Base-by-base conservation (phyloP, 1,140 invertebrate species). In the Caenorhabditis latens region DNA sequence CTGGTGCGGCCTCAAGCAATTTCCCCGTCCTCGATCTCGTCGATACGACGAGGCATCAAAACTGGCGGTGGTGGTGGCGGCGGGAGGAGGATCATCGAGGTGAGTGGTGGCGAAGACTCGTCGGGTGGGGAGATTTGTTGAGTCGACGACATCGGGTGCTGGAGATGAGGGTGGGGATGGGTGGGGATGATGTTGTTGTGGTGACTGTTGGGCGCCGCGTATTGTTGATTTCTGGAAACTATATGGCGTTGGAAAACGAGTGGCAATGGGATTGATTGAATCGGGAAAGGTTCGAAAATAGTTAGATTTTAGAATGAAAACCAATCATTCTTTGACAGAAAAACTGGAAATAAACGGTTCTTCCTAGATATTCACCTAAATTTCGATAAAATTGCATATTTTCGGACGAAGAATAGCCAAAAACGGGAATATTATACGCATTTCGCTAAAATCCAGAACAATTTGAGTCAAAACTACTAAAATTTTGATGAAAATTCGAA, bases 121-220 rank as follows among this genome's bases (percentile, higher is more conserved):
- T 79, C 71, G 9, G 71, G 71, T 9, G 71, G 71, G 4, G 71
- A 79, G 43, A 79, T 79, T 79, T 79, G 71, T 24, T 79, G 43
- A 7, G 71, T 79, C 46, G 71, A 79, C 40, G 71, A 79, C 14
- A 79, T 71, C 65, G 19, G 11, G 4, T 46, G 65, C 1, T 63
- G 14, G 7, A 8, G 58, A 32, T 24, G 58, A 9, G 0, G 6
- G 58, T 63, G 7, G 21, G 24, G n/a, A 9, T 63, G 55, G 58
- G 19, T 58, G 14, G 14, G 19, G 13, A 11, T n/a, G 58, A 6
- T 32, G 58, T 32, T 14, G 21, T 63, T 63, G 8, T 63, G 24
- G 58, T 63, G 4, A 21, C 9, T 63, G 21, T 9, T 50, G 8
- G 1, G 0, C 8, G n/a, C 21, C n/a, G 4, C 2, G 6, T 63